Conservation (phyloP, 2,888 invertebrate species). For the Hypomecis atomaria region DNA sequence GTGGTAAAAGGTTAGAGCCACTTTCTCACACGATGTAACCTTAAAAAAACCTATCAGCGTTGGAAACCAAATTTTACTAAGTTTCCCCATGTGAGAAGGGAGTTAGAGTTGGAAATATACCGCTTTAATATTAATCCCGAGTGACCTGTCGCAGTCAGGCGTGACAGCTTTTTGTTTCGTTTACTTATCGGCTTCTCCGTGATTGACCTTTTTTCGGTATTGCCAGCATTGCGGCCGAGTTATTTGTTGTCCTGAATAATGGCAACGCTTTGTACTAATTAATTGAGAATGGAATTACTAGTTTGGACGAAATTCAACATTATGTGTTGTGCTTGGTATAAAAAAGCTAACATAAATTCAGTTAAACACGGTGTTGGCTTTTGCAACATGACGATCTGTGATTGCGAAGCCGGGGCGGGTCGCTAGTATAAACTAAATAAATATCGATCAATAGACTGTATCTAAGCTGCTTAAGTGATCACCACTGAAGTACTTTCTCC, state of each 20-base stretch:
- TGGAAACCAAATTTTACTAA: no score
- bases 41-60: no score
- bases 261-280: constrained; percentile 8
- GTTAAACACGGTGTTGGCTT: no score
- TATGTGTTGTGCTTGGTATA: neutral
- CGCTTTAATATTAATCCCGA: constrained; percentile 44
- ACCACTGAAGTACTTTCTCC: no score
- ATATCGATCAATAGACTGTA: no score
- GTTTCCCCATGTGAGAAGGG: neutral
- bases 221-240: neutral
- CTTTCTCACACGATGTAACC: no score
- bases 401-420: no score
- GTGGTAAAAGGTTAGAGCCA: no score
- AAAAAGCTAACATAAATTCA: no score
- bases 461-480: no score
- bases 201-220: constrained; percentile 37
- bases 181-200: constrained; percentile 41
- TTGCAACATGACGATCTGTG: no score
- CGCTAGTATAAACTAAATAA: no score
- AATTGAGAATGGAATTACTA: neutral
- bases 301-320: neutral
- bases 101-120: constrained; percentile 20
- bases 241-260: constrained; percentile 18
- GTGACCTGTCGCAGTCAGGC: constrained; percentile 31
- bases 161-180: constrained; percentile 40